phyloP scores from a whole-genome alignment of 2,797 vertebrate genomes.

The Ambastaia sidthimunki region DNA sequence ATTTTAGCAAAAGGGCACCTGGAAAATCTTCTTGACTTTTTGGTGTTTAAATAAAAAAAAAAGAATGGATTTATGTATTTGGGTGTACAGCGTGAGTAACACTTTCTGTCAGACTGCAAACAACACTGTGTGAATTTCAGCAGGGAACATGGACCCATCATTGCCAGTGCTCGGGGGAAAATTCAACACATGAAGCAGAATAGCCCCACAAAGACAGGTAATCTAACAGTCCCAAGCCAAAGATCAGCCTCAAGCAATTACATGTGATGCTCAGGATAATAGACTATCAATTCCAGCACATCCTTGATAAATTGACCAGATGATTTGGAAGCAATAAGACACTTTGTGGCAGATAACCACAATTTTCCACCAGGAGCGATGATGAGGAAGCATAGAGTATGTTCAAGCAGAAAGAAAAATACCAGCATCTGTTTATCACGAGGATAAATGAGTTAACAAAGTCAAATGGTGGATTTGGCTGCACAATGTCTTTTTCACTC shows the following conservation, averaged over 20 bases:
- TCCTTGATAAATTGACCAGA: constrained; percentile 45
- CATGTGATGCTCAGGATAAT: constrained; percentile 34
- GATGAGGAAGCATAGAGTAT: neutral
- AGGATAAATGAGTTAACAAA: constrained; percentile 5
- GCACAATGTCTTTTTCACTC: constrained; percentile 11
- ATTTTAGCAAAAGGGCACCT: too few relatives aligned
- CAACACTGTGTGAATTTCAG: neutral
- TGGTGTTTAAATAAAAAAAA: neutral
- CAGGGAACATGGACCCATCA: neutral
- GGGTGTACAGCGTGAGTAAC: neutral
- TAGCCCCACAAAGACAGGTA: neutral
- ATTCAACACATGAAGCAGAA: constrained; percentile 21
- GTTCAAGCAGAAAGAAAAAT: neutral
- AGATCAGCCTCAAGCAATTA: constrained; percentile 44
- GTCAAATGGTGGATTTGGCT: neutral
- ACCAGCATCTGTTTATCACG: neutral
- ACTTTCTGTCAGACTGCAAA: neutral
- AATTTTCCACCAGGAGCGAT: neutral
- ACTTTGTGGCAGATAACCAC: neutral
- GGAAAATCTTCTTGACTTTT: neutral
- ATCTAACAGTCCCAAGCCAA: constrained; percentile 15
- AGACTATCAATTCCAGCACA: constrained; percentile 50
- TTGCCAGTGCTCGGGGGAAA: neutral
- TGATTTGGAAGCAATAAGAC: constrained; percentile 43
- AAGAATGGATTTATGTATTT: too few relatives aligned